Conservation (phyloP, 2,797 vertebrate species). For the Cuniculus paca region DNA sequence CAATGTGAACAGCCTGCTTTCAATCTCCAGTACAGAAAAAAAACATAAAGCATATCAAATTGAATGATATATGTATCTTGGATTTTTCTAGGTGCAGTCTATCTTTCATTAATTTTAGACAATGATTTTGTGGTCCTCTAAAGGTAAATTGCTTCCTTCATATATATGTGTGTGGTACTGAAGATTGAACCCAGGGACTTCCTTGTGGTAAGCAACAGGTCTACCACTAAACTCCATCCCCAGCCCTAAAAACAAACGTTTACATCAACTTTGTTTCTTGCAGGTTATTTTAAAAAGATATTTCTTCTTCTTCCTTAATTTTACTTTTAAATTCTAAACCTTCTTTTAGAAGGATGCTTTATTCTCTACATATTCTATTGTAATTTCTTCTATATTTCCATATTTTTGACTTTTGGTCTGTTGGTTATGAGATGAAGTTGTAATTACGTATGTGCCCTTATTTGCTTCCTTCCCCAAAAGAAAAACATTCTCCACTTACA, state of each 20-base stretch:
- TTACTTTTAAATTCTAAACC: not conserved
- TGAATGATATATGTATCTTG: not conserved
- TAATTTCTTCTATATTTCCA: not conserved
- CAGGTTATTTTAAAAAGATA: not conserved
- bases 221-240: not conserved
- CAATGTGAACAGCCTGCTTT: not conserved
- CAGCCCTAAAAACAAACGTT: not conserved
- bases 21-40: not conserved
- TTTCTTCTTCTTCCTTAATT: not conserved
- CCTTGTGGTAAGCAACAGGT: not conserved
- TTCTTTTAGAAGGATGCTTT: not conserved
- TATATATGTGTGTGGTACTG: not conserved
- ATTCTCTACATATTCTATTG: not conserved
- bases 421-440: not conserved
- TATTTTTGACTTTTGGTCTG: not conserved
- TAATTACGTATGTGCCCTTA: not conserved
- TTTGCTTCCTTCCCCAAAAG: not conserved
- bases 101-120: not conserved
- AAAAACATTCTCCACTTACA: not conserved
- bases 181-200: not conserved
- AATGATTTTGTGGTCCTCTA: not conserved
- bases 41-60: not conserved
- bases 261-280: not conserved
- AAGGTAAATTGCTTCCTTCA: not conserved
- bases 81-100: not conserved